Percentiles rank a stretch among this genome's conserved stretches.
Conservation (phyloP, 2,888 invertebrate species). For the Bruchidius siliquastri region DNA sequence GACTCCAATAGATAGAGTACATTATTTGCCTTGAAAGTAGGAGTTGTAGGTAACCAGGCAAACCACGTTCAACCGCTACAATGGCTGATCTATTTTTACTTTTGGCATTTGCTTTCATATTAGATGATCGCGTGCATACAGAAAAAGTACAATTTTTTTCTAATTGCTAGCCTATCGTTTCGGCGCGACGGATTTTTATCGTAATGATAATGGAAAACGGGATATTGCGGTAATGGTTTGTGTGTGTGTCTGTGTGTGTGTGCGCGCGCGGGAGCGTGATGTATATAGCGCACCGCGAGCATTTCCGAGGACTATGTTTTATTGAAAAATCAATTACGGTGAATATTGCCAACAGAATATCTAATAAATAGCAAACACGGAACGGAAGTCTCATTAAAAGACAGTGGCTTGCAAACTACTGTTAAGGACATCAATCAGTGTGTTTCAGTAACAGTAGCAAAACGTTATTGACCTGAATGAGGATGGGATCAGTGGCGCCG, state of each 20-base stretch:
- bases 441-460: too few relatives aligned
- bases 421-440: background rate
- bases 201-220: constrained; percentile 6
- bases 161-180: constrained; percentile 15
- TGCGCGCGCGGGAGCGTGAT: background rate
- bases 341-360: constrained; percentile 36
- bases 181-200: constrained; percentile 14
- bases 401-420: background rate
- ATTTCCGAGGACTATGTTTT: constrained; percentile 29
- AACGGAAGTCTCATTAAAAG: constrained; percentile 16
- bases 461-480: too few relatives aligned
- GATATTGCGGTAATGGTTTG: constrained; percentile 3
- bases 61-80: background rate
- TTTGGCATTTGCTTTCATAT: background rate
- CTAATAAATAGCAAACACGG: constrained; percentile 38
- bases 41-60: background rate
- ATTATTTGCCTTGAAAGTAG: background rate
- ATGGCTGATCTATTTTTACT: background rate
- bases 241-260: background rate
- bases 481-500: too few relatives aligned
- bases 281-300: constrained; percentile 7
- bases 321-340: constrained; percentile 37
- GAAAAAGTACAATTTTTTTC: background rate
- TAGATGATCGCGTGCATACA: background rate
- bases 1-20: background rate